These are phyloP conservation scores for Eristalis pertinax DNA, from an alignment of 2,888 invertebrate species.

Conservation along the genomic window DNA sequence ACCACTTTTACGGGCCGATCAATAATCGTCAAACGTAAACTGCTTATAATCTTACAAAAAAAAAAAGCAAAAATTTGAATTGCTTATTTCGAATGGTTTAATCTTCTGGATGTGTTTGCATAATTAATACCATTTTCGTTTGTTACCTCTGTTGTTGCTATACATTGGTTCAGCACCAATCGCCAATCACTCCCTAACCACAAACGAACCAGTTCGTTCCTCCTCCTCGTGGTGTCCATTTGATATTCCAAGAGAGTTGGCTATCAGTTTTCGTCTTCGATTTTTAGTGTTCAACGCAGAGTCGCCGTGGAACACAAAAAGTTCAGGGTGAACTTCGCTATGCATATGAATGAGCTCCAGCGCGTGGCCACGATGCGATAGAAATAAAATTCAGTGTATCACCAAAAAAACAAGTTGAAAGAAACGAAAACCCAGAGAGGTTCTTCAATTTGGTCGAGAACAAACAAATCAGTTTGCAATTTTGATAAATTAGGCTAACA, in stretches of 20 bases:
- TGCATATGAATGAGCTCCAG: constrained; percentile 40
- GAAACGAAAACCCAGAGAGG: not conserved
- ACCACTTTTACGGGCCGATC: not conserved
- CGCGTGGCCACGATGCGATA: constrained; percentile 25
- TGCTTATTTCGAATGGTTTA: constrained; percentile 25
- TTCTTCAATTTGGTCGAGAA: not conserved
- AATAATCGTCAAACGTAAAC: not conserved
- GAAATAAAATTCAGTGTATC: constrained; percentile 12
- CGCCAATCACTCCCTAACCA: not conserved
- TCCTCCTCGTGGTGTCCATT: not conserved
- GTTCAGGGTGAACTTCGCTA: constrained; percentile 44
- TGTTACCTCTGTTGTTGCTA: not conserved
- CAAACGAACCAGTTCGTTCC: not conserved
- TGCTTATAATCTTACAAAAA: constrained; percentile 10
- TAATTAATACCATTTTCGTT: constrained; percentile 28
- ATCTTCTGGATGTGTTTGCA: constrained; percentile 27
- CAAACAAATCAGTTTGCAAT: constrained; percentile 2
- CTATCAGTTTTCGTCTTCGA: constrained; percentile 6
- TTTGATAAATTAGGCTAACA: constrained; percentile 31
- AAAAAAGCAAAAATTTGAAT: constrained; percentile 14
- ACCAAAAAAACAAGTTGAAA: not conserved
- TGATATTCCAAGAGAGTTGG: constrained; percentile 17
- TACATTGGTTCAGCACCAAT: too few species aligned
- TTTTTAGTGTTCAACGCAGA: not conserved
- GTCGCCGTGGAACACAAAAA: constrained; percentile 21